phyloP scores from a whole-genome alignment of 2,888 invertebrate species.

The Plagodis dolabraria region DNA sequence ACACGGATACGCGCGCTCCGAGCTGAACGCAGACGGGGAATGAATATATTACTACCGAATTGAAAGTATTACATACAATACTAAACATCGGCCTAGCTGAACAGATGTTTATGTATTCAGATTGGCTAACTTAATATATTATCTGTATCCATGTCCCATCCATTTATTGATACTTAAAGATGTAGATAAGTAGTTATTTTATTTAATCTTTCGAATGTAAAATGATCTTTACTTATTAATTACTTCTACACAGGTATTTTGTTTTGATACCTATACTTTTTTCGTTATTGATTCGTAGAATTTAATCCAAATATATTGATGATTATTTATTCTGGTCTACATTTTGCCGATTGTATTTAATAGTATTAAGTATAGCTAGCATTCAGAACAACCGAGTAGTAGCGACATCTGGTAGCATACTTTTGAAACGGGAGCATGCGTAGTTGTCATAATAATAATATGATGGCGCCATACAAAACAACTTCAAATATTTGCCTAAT shows the following conservation, averaged over 20 bases:
- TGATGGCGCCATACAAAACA: slow-evolving; percentile 21
- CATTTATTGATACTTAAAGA: slow-evolving; percentile 23
- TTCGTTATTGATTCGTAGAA: too few species aligned
- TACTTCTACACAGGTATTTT: too few species aligned
- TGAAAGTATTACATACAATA: slow-evolving; percentile 60
- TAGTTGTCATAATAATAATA: slow-evolving; percentile 1
- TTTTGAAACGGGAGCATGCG: slow-evolving; percentile 10
- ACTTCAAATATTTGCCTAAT: slow-evolving; percentile 8
- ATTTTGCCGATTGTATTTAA: slow-evolving; percentile 2
- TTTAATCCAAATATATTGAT: too few species aligned
- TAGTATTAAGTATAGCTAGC: too few species aligned
- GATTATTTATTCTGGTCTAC: not conserved
- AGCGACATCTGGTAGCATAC: slow-evolving; percentile 17
- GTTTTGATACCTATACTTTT: too few species aligned
- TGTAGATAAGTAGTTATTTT: too few species aligned
- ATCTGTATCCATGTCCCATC: slow-evolving; percentile 18
- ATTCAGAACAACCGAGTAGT: not conserved
- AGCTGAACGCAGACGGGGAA: slow-evolving; percentile 61
- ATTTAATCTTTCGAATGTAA: too few species aligned
- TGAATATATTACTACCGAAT: slow-evolving; percentile 65
- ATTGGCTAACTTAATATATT: slow-evolving; percentile 16
- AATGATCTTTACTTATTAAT: too few species aligned
- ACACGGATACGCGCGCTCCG: slow-evolving; percentile 57
- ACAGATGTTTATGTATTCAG: slow-evolving; percentile 49
- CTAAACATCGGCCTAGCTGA: slow-evolving; percentile 56